phyloP scores from a whole-genome alignment of 2,888 invertebrate genomes.

The Aphodius granarius region DNA sequence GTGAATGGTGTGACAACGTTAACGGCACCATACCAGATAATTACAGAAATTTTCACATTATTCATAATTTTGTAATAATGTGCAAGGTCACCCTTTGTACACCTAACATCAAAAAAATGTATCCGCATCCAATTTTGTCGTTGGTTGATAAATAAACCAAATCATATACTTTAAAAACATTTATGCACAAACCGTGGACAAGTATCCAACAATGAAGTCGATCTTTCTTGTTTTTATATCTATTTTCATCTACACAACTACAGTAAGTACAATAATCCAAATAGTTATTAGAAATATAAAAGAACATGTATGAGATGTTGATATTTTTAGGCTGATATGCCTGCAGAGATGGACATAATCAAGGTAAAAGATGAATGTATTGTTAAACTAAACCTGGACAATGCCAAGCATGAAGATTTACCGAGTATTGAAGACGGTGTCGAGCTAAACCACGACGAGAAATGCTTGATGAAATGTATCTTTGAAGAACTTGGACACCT shows the following conservation, averaged over 20 bases:
- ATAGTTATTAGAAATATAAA: too few species aligned
- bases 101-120: background rate
- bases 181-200: background rate
- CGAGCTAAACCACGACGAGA: background rate
- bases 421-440: background rate
- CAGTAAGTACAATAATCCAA: background rate
- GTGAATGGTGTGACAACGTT: too few species aligned
- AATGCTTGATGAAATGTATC: slow-evolving; percentile 1
- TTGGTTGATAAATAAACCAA: background rate
- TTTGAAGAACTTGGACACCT: background rate
- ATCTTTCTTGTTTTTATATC: background rate
- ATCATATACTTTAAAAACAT: background rate
- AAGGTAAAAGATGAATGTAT: background rate
- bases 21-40: too few species aligned
- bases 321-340: background rate
- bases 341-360: background rate
- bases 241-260: background rate
- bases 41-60: background rate
- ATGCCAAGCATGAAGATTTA: background rate
- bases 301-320: too few species aligned
- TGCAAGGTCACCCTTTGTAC: background rate
- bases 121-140: background rate
- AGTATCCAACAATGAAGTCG: background rate
- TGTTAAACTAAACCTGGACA: background rate
- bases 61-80: background rate